These are phyloP conservation scores for Thaumatotibia leucotreta DNA, from an alignment of 1,140 invertebrate genomes.

Conservation along the genomic window DNA sequence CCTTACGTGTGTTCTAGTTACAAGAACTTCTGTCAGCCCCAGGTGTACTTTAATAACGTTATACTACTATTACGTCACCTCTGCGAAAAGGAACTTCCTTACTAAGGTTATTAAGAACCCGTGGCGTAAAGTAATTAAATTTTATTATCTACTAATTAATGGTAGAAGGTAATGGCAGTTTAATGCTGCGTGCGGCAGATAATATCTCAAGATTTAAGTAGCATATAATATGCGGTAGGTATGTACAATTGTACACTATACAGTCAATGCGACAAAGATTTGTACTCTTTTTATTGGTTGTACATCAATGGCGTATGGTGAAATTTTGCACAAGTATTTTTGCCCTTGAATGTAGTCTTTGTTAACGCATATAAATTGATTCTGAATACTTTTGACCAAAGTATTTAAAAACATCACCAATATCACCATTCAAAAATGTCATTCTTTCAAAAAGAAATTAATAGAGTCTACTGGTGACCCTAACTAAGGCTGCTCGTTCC, in stretches of 20 bases:
- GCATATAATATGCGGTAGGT: neutral
- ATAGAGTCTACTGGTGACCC: too few relatives aligned
- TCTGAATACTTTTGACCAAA: too few relatives aligned
- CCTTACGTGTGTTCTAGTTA: neutral
- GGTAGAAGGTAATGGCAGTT: neutral
- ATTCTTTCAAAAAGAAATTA: too few relatives aligned
- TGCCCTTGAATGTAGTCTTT: too few relatives aligned
- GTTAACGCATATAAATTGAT: too few relatives aligned
- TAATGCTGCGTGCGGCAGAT: neutral
- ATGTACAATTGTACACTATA: neutral
- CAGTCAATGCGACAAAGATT: neutral
- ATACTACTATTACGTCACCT: neutral
- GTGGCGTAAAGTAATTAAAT: neutral
- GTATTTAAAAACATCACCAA: too few relatives aligned
- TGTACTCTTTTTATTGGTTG: too few relatives aligned
- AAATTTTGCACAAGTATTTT: too few relatives aligned
- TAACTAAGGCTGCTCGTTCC: too few relatives aligned
- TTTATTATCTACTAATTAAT: neutral
- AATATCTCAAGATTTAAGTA: neutral
- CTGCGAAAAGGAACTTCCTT: neutral
- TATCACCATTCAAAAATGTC: too few relatives aligned
- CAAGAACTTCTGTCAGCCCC: neutral
- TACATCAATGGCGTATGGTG: too few relatives aligned
- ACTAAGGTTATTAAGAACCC: neutral
- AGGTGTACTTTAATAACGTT: neutral